phyloP scores from a whole-genome alignment of 1,140 invertebrate genomes.

The Pteromalus puparum region DNA sequence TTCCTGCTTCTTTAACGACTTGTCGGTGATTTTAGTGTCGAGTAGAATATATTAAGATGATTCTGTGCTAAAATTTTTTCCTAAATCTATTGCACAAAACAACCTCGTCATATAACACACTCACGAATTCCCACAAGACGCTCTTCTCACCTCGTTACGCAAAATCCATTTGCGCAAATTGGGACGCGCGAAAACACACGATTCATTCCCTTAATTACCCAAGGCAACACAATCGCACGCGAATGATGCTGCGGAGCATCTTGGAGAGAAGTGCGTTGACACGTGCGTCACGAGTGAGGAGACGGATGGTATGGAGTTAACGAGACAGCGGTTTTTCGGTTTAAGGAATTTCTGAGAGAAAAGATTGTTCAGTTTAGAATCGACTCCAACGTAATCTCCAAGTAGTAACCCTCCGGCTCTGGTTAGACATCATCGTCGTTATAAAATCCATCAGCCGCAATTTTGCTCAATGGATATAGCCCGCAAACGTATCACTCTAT shows the following conservation, averaged over 20 bases:
- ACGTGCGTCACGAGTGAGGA: background rate
- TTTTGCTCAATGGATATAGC: too few relatives aligned
- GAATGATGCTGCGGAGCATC: background rate
- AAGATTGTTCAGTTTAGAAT: background rate
- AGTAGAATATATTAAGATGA: background rate
- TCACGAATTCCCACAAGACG: background rate
- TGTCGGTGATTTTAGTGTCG: background rate
- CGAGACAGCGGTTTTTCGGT: background rate
- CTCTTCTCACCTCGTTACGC: background rate
- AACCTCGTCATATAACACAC: background rate
- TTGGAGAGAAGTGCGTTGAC: background rate
- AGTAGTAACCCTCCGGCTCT: background rate
- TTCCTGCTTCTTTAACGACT: background rate
- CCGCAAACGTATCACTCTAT: too few relatives aligned
- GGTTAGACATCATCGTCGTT: background rate
- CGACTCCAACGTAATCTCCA: background rate
- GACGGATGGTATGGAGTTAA: background rate
- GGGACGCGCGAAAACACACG: background rate
- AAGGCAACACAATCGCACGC: background rate
- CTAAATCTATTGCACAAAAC: too few relatives aligned
- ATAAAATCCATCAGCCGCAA: too few relatives aligned
- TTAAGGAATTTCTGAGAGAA: background rate
- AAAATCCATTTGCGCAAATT: background rate
- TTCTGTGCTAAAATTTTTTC: too few relatives aligned
- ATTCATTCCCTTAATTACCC: background rate